A percentile compares a stretch with the other conserved stretches of the same genome.
These are phyloP conservation scores for Drosophila virilis DNA, from an alignment of 1,140 invertebrate genomes.

Conservation along the genomic window DNA sequence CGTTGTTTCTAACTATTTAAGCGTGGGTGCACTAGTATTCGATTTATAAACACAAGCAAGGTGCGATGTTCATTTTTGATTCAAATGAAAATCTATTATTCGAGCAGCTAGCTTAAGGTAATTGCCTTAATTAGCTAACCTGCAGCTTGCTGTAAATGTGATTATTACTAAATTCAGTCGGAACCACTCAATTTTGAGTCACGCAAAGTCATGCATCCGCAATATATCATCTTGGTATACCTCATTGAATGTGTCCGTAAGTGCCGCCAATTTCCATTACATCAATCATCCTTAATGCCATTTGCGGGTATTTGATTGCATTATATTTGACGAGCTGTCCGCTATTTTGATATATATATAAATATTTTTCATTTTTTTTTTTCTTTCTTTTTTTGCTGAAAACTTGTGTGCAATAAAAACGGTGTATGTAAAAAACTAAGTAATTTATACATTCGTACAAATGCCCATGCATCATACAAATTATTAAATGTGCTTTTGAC, in stretches of 20 bases:
- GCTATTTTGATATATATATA: slow-evolving; percentile 32
- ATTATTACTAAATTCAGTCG: slow-evolving; percentile 2
- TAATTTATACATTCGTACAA: slow-evolving; percentile 9
- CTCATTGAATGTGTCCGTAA: slow-evolving; percentile 39
- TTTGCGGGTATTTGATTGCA: slow-evolving; percentile 63
- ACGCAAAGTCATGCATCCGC: slow-evolving; percentile 44
- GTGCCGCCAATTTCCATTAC: slow-evolving; percentile 53
- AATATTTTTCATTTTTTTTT: neutral
- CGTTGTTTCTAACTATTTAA: too few species aligned
- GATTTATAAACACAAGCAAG: too few species aligned
- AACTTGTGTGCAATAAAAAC: slow-evolving; percentile 41
- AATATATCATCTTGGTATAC: slow-evolving; percentile 25
- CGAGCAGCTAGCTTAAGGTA: neutral
- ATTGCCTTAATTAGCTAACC: neutral
- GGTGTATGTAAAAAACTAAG: slow-evolving; percentile 28
- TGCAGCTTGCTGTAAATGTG: neutral
- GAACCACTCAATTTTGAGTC: slow-evolving; percentile 23
- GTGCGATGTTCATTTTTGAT: too few species aligned
- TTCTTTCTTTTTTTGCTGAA: slow-evolving; percentile 26
- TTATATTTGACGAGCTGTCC: slow-evolving; percentile 46
- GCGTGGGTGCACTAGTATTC: too few species aligned
- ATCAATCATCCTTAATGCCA: slow-evolving; percentile 68
- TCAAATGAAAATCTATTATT: neutral
- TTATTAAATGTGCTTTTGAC: slow-evolving; percentile 55
- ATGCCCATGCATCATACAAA: slow-evolving; percentile 31